A percentile compares a stretch with the other conserved stretches of the same genome.
These are phyloP conservation scores for Cyclura pinguis DNA, from an alignment of 2,797 vertebrate genomes.

Conservation along the genomic window DNA sequence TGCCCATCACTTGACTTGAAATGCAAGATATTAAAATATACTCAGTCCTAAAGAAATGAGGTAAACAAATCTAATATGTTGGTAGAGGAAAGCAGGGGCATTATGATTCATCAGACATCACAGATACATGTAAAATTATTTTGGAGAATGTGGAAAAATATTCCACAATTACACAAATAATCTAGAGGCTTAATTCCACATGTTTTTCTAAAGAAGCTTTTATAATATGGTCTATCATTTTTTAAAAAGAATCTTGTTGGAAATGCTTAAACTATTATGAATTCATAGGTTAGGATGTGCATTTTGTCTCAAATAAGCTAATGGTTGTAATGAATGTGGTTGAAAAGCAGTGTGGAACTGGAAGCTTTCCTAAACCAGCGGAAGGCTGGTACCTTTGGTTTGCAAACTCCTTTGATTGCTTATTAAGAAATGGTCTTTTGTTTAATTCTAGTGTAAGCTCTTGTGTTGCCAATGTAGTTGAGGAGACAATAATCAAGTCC, in stretches of 20 bases:
- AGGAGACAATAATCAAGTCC: too few species aligned
- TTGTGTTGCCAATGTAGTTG: not conserved
- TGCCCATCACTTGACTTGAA: not conserved
- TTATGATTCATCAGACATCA: not conserved
- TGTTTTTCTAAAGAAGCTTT: not conserved
- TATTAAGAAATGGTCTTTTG: not conserved
- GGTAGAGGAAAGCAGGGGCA: not conserved
- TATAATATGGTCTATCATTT: not conserved
- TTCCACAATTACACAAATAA: not conserved
- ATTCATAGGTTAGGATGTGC: too few species aligned
- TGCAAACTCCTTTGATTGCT: not conserved
- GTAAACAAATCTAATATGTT: not conserved
- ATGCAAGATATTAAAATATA: not conserved
- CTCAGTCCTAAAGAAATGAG: not conserved
- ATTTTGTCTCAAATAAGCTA: constrained; percentile 20
- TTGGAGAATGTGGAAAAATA: not conserved
- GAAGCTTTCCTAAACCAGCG: not conserved
- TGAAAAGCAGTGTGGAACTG: constrained; percentile 11
- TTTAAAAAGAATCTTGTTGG: not conserved
- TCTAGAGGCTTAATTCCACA: not conserved
- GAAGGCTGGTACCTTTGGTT: not conserved
- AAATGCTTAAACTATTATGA: constrained; percentile 42
- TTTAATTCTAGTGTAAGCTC: not conserved
- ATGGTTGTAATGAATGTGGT: not conserved
- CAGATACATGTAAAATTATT: not conserved